phyloP scores from a whole-genome alignment of 1,140 invertebrate genomes.

The Trypoxylus dichotomus region DNA sequence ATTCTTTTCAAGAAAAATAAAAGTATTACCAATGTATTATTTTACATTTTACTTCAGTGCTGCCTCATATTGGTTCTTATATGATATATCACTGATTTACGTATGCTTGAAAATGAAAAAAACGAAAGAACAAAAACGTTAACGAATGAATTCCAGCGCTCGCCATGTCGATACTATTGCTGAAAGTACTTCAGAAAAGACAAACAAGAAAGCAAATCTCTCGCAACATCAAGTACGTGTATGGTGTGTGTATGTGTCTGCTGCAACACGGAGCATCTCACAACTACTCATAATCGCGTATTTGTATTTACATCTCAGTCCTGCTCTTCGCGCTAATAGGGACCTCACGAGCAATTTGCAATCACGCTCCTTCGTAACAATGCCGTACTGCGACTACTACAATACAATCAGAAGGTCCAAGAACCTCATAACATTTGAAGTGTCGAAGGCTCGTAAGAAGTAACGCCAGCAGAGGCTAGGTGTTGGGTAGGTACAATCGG shows the following conservation, averaged over 20 bases:
- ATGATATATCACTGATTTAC: no score
- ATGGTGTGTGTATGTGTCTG: background rate
- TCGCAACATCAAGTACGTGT: background rate
- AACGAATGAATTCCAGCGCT: background rate
- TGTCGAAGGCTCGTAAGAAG: constrained; percentile 13
- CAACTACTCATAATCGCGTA: background rate
- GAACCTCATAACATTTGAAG: constrained; percentile 11
- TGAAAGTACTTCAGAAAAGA: background rate
- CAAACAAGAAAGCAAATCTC: constrained; percentile 9
- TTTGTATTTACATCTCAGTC: constrained; percentile 5
- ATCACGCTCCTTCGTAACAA: constrained; percentile 9
- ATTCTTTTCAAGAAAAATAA: no score
- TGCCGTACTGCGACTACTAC: background rate
- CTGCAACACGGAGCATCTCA: background rate
- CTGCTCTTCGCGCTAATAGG: constrained; percentile 1
- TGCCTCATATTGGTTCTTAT: no score
- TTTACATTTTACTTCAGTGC: no score
- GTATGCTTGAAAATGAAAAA: background rate
- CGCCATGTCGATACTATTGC: background rate
- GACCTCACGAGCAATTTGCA: constrained; percentile 20
- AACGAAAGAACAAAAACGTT: background rate
- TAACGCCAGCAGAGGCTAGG: no score
- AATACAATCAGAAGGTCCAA: constrained; percentile 14
- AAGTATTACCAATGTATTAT: no score
- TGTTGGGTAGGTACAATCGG: no score